Base-by-base conservation (phyloP, 2,888 invertebrate species). In the Mermis nigrescens region DNA sequence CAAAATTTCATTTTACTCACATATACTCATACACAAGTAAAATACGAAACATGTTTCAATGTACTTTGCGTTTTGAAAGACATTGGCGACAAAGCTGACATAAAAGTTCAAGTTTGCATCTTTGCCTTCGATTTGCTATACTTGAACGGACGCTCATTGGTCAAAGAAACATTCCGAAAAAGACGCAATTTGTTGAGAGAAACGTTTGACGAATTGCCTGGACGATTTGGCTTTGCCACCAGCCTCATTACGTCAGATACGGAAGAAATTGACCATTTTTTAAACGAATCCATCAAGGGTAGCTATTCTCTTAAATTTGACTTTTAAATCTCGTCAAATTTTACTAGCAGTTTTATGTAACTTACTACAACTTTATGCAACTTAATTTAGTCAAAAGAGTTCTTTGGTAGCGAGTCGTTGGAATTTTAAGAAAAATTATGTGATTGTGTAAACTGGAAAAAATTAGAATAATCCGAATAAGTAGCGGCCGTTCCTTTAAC, bases 121-220 rank as follows among this genome's bases (percentile, higher is more conserved):
- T 95, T 87, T 76, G 85, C 91, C 75, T 98, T 98, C 76, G 98
- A 98, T 79, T 76, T 98, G 66, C 78, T 98, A 26, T 92, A 84
- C 73, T 78, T 94, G 15, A 94, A 98, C 77, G 92, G 87, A 0
- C 77, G 81, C 67, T 76, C 92, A 1, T 77, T 95, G 31, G 88
- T 94, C 1, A 79, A 81, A 55, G 77, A 83, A 63, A 82, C 90
- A 2, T 83, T 95, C 62, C 73, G 77, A 0, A 79, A 81, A 66
- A 77, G 95, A 1, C 78, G 95, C n/a, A 75, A 77, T 27, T 74
- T 87, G 60, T 76, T 95, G 1, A 75, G 79, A 65, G 78, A 83
- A 38, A 76, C 84, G 71, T 86, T 90, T 70, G 76, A 77, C 61
- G 81, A 38, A 63, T 70, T 76, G 2, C 74, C 74, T 67, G 92